These are phyloP conservation scores for Epinotia nisella DNA, from an alignment of 2,888 invertebrate genomes.

Conservation along the genomic window DNA sequence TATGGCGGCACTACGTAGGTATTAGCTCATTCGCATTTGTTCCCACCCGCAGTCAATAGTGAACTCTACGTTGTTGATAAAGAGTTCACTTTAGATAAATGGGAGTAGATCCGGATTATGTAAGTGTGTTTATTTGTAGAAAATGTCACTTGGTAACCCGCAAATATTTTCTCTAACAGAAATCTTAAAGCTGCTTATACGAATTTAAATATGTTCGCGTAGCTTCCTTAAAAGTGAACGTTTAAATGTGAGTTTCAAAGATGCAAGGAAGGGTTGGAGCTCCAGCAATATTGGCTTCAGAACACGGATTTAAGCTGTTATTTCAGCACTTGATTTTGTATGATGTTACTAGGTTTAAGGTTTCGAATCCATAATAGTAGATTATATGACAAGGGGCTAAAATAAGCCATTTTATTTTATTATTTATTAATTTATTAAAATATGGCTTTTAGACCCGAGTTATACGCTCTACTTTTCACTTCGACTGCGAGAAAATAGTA, in stretches of 20 bases:
- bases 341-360: background rate
- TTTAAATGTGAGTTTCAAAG: conserved; percentile 3
- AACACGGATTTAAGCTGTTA: background rate
- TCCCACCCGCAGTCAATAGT: background rate
- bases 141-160: background rate
- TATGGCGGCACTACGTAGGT: no score
- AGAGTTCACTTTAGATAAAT: background rate
- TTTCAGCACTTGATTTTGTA: conserved; percentile 11
- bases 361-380: no score
- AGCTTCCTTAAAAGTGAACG: background rate
- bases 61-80: background rate
- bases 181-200: conserved; percentile 7
- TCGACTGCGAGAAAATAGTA: no score
- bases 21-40: background rate
- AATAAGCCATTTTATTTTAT: no score
- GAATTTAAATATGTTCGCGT: background rate
- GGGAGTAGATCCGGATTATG: conserved; percentile 1
- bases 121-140: conserved; percentile 6
- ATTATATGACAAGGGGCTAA: no score
- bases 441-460: no score
- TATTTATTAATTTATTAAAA: no score
- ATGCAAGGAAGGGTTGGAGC: background rate
- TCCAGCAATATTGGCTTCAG: conserved; percentile 10
- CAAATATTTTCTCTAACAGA: background rate
- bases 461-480: no score